Evolutionary conservation across 2,888 invertebrate species (phyloP), one percentile per base, ranked within the genome.

Genomic region (Xestia rhomboidea): DNA sequence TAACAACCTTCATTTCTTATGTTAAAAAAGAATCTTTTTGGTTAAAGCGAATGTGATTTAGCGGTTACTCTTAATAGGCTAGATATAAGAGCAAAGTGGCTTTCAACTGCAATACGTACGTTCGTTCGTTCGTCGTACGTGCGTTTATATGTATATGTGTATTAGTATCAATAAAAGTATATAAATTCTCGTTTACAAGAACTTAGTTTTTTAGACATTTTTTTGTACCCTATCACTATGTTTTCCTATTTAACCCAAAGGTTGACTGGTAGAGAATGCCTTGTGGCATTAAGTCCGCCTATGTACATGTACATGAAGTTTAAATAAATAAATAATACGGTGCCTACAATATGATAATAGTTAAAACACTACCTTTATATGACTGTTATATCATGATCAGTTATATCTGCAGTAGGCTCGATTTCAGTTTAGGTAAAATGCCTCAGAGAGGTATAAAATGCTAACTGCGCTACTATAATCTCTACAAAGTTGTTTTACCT

Each of bases 321-420:
- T n/a, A n/a, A n/a, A n/a, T n/a, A n/a, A n/a, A n/a, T n/a, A n/a
- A n/a, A n/a, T n/a, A n/a, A n/a, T n/a, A 34, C 24, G 66, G 27
- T 24, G 60, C 41, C 41, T 78, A 51, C 24, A 2, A 5, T 51
- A 15, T 8, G 34, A 51, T 6, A 34, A 60, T 51, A 41, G 44
- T 57, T 51, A 15, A 6, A 44, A 8, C n/a, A 46, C 8, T 46
- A 34, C 27, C 0, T 38, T 38, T 49, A 10, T n/a, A 21, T 24
- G 10, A 44, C 10, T 51, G 15, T 75, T 75, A 41, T n/a, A n/a
- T n/a, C n/a, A n/a, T n/a, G n/a, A n/a, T n/a, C 62, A n/a, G 30
- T 44, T n/a, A 51, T 44, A 41, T 15, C 4, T 1, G 1, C 30
- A n/a, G n/a, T 24, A 51, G 51, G 62, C 15, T 41, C 49, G 1